Conservation (phyloP, 1,140 invertebrate genomes). For the Drosophila teissieri region DNA sequence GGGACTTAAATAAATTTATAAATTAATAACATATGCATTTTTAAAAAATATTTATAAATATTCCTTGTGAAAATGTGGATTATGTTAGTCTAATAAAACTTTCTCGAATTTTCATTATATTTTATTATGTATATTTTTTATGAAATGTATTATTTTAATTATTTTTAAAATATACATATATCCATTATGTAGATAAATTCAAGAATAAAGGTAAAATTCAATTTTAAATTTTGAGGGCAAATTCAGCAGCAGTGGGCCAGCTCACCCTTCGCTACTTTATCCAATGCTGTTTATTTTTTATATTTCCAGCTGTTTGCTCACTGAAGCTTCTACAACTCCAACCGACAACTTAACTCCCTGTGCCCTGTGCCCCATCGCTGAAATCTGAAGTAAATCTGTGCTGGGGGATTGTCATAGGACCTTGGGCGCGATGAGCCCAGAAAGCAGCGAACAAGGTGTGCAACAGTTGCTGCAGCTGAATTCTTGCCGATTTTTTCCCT, state of each 20-base stretch:
- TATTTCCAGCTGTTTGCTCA: conserved; percentile 45
- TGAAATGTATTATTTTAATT: too few relatives aligned
- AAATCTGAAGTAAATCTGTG: conserved; percentile 2
- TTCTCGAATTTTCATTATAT: neutral
- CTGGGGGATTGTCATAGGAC: conserved; percentile 40
- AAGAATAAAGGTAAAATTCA: too few relatives aligned
- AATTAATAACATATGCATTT: neutral
- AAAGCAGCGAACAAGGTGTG: conserved; percentile 24
- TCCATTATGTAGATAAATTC: too few relatives aligned
- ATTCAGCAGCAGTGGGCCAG: neutral
- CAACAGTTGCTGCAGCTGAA: conserved; percentile 43
- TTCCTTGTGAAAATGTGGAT: too few relatives aligned
- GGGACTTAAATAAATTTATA: too few relatives aligned
- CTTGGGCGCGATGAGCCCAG: conserved; percentile 28
- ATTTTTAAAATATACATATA: too few relatives aligned
- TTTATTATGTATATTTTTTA: neutral
- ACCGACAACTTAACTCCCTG: neutral
- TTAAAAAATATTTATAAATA: too few relatives aligned
- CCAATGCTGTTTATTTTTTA: conserved; percentile 32
- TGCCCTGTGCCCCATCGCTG: neutral
- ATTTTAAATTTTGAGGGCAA: neutral
- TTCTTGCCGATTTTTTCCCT: conserved; percentile 1
- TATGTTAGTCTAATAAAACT: too few relatives aligned
- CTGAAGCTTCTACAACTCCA: conserved; percentile 5
- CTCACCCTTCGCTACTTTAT: neutral